These are phyloP conservation scores for Peromyscus eremicus DNA, from an alignment of 2,797 vertebrate genomes.

Conservation along the genomic window DNA sequence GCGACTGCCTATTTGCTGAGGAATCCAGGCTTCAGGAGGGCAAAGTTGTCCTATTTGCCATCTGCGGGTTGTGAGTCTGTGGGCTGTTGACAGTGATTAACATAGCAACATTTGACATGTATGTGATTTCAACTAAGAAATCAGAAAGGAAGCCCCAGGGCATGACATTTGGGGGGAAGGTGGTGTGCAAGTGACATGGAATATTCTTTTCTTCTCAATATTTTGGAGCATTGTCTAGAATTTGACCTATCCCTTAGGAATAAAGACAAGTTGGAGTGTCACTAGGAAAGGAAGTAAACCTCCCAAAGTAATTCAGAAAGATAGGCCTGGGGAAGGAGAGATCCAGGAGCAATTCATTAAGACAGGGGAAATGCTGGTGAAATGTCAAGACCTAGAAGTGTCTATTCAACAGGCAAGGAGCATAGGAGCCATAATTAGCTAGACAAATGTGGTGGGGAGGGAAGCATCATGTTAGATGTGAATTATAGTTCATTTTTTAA, in stretches of 20 bases:
- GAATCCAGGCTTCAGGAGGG: conserved; percentile 37
- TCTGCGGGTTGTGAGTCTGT: neutral
- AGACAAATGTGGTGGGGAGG: conserved; percentile 26
- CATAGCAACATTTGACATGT: conserved; percentile 39
- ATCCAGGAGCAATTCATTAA: neutral
- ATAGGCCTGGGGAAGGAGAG: neutral
- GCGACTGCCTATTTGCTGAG: neutral
- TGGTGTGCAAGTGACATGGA: neutral
- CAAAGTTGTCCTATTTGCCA: neutral
- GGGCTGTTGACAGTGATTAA: conserved; percentile 28
- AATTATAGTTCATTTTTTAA: conserved; percentile 72
- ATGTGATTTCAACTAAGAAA: conserved; percentile 56
- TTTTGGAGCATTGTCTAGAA: conserved; percentile 36
- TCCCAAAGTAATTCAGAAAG: conserved; percentile 44
- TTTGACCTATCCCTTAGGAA: neutral
- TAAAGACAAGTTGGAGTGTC: neutral
- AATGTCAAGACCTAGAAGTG: conserved; percentile 8
- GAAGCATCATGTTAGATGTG: conserved; percentile 37
- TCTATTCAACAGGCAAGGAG: conserved; percentile 44
- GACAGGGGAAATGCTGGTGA: neutral
- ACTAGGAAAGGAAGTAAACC: conserved; percentile 44
- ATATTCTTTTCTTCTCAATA: neutral
- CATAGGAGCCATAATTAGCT: neutral
- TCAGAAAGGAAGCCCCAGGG: neutral
- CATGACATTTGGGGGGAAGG: neutral